phyloP scores from a whole-genome alignment of 2,888 invertebrate genomes.

The Ptilodon capucinus region DNA sequence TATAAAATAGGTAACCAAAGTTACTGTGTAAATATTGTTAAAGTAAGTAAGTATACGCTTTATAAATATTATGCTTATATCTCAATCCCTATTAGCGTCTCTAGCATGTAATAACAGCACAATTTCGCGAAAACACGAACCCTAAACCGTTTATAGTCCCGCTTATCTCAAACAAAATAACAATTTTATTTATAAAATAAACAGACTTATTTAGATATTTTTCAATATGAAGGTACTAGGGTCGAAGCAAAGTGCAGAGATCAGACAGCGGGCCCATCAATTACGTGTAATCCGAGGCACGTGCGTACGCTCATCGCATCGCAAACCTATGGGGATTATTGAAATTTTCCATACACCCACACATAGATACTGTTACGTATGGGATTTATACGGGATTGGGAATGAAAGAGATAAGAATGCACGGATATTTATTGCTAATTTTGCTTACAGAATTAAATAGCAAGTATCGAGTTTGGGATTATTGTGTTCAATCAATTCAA shows the following conservation, averaged over 20 bases:
- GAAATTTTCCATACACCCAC: conserved; percentile 61
- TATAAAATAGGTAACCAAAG: too few relatives aligned
- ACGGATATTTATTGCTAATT: background rate
- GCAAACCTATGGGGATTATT: conserved; percentile 75
- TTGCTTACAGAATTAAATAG: conserved; percentile 28
- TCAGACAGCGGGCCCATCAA: conserved; percentile 76
- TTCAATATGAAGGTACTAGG: conserved; percentile 14
- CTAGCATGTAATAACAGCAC: background rate
- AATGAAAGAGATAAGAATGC: conserved; percentile 29
- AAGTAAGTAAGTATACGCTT: background rate
- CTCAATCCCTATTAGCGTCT: background rate
- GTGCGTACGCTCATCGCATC: conserved; percentile 66
- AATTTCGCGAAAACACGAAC: conserved; percentile 17
- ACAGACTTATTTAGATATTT: conserved; percentile 23
- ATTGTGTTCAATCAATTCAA: background rate
- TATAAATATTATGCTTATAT: too few relatives aligned
- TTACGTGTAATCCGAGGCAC: conserved; percentile 76
- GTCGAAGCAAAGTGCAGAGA: conserved; percentile 71
- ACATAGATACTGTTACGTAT: conserved; percentile 30
- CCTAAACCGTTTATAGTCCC: conserved; percentile 9
- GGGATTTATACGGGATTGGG: conserved; percentile 11
- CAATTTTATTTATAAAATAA: conserved; percentile 8
- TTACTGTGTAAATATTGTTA: too few relatives aligned
- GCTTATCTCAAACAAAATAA: conserved; percentile 22
- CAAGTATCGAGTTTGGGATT: background rate